These are phyloP conservation scores for Trematocara stigmaticum DNA, from an alignment of 2,113 vertebrate genomes.

Conservation along the genomic window DNA sequence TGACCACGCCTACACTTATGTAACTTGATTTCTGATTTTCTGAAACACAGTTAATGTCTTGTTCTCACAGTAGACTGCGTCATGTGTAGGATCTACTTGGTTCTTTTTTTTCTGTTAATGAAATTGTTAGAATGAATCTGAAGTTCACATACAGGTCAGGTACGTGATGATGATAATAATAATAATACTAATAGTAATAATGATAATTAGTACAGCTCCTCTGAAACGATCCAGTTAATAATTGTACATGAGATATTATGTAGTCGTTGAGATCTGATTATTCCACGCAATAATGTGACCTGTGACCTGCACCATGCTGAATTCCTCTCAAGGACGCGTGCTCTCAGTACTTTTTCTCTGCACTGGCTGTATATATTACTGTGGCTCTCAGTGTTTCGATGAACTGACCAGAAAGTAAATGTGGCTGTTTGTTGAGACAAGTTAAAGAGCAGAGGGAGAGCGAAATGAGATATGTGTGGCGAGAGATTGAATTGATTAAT, in stretches of 20 bases:
- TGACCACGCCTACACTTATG: not conserved
- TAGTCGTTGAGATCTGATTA: not conserved
- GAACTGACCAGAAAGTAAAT: conserved; percentile 15
- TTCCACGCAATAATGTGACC: not conserved
- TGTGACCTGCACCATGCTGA: not conserved
- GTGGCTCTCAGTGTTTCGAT: not conserved
- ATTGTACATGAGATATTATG: not conserved
- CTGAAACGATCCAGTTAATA: not conserved
- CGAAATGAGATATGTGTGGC: not conserved
- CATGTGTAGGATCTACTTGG: not conserved
- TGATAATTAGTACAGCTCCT: not conserved
- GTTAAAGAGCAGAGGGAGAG: not conserved
- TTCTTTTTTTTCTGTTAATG: not conserved
- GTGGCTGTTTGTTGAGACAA: not conserved
- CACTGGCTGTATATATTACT: not conserved
- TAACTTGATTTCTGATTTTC: not conserved
- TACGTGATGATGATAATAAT: not conserved
- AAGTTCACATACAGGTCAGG: not conserved
- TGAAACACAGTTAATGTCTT: not conserved
- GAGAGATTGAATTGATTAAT: conserved; percentile 38
- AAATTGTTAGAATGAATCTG: not conserved
- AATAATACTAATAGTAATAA: not conserved
- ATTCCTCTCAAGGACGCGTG: not conserved
- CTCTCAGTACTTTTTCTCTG: not conserved
- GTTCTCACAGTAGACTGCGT: not conserved